Conservation (phyloP, 2,113 vertebrate species). For the Motacilla tschutschensis region DNA sequence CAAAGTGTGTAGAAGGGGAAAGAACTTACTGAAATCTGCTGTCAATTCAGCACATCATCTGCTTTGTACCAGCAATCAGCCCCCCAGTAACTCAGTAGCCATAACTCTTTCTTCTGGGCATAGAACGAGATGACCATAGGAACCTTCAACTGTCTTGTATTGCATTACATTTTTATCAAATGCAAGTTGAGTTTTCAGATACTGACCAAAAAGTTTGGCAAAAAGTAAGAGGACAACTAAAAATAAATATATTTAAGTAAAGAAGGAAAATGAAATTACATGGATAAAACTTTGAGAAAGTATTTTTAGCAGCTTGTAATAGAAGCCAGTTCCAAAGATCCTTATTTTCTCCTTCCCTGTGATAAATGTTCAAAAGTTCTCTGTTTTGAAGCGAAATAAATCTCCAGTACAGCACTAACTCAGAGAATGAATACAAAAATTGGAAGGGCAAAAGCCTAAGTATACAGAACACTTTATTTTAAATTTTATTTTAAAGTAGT, state of each 20-base stretch:
- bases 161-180: background rate
- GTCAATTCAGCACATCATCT: background rate
- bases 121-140: background rate
- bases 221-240: background rate
- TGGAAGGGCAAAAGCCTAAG: background rate
- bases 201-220: background rate
- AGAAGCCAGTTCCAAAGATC: background rate
- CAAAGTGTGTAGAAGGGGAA: background rate
- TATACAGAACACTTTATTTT: accelerated
- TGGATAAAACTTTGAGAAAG: background rate
- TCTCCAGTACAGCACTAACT: background rate
- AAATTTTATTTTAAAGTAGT: background rate
- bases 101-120: background rate
- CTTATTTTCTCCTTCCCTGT: background rate
- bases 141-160: background rate
- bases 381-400: background rate
- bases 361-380: background rate
- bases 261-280: background rate
- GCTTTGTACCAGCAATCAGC: background rate
- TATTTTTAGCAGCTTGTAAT: background rate
- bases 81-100: background rate
- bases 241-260: background rate
- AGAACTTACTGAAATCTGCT: background rate
- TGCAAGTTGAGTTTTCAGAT: background rate
- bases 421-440: background rate